Evolutionary conservation across 2,888 invertebrate genomes (phyloP), one percentile per base, ranked within the genome.

Genomic region (Oscheius sp.): DNA sequence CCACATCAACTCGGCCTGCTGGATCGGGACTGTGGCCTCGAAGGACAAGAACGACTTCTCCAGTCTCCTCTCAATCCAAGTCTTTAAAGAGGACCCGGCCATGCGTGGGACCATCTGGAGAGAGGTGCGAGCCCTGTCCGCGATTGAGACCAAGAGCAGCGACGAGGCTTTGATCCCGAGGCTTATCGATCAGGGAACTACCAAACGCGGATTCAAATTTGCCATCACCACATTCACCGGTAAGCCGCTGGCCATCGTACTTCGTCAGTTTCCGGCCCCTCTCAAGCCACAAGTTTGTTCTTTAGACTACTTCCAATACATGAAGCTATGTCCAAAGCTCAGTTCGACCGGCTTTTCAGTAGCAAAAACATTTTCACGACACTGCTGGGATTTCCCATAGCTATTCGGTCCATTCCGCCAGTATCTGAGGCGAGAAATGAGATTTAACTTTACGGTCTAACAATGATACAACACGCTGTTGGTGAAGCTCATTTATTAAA

Each of bases 201-300:
- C 48, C 48, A 7, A 13, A 2, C 4, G 21, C 21, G 63, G 63
- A 5, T 42, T 63, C 1, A 47, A 29, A 5, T 63, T 63, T n/a
- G 48, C 63, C 63, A 4, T 63, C 37, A 48, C 32, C 11, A 63
- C 63, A n/a, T 48, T 63, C 48, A 48, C 48, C 21, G 63, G 63
- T 21, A 47, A 10, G 47, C 63, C 63, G 47, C 48, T 63, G 42
- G 35, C 63, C 13, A 42, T 42, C 21, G 63, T 48, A 4, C 63
- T 63, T 21, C 53, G 53, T 53, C 53, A 53, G 53, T 53, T 53
- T 11, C 53, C 35, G 11, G 58, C 58, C 11, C 58, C 35, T 13
- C 58, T 33, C 29, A 29, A 32, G 2, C 63, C 21, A 4, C 37
- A 13, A 58, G 58, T 21, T 21, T 7, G 58, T 29, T 7, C 58